phyloP scores from a whole-genome alignment of 2,797 vertebrate species.

The Neosalanx taihuensis region DNA sequence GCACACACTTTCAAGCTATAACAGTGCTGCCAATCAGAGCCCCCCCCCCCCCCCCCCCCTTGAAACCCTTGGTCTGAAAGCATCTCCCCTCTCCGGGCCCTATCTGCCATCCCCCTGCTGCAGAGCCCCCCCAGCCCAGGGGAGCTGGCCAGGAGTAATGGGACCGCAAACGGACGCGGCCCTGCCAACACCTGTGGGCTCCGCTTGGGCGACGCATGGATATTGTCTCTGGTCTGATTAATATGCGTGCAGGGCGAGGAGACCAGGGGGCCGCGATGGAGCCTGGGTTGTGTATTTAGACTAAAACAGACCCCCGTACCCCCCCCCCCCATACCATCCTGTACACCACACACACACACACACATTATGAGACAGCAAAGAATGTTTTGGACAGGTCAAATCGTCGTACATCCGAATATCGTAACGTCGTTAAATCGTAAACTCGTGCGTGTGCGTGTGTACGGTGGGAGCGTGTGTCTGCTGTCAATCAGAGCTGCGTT shows the following conservation, averaged over 20 bases:
- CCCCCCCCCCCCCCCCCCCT: too few species aligned
- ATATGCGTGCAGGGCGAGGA: constrained; percentile 64
- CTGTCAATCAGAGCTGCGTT: too few species aligned
- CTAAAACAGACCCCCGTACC: constrained; percentile 19
- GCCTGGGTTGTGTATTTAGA: constrained; percentile 54
- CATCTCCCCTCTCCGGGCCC: constrained; percentile 28
- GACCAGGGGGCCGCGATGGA: constrained; percentile 51
- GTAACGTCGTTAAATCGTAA: background rate
- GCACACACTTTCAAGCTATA: too few species aligned
- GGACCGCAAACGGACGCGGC: constrained; percentile 50
- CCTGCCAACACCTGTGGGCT: constrained; percentile 69
- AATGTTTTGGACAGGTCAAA: too few species aligned
- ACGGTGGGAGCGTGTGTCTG: too few species aligned
- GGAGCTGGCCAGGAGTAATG: constrained; percentile 66
- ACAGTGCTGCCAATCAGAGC: background rate
- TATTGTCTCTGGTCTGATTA: constrained; percentile 74
- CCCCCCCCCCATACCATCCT: constrained; percentile 59
- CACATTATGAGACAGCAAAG: too few species aligned
- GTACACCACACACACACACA: constrained; percentile 52
- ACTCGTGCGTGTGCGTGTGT: background rate
- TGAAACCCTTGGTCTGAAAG: background rate
- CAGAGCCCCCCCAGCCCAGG: constrained; percentile 54
- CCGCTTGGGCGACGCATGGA: constrained; percentile 76
- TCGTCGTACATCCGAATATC: too few species aligned
- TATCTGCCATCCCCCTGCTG: constrained; percentile 12